phyloP scores from a whole-genome alignment of 2,113 vertebrate genomes.

The Phalacrocorax brasilianus region DNA sequence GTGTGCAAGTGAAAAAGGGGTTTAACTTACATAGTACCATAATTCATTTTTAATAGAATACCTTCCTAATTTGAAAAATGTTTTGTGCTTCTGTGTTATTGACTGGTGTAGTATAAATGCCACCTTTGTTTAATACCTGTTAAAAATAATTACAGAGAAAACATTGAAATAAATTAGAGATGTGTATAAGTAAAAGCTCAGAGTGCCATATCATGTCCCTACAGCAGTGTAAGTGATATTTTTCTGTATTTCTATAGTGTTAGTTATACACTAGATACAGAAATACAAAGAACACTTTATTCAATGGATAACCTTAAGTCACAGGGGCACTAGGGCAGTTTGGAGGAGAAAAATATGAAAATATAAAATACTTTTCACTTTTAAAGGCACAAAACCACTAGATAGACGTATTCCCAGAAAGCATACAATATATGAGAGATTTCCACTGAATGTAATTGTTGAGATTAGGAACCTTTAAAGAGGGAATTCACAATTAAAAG shows the following conservation, averaged over 20 bases:
- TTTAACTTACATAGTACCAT: background rate
- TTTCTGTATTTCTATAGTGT: background rate
- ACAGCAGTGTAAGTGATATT: background rate
- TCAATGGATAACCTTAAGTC: background rate
- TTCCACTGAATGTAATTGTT: background rate
- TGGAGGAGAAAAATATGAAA: background rate
- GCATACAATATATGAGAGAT: background rate
- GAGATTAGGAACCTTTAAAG: background rate
- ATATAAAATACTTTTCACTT: background rate
- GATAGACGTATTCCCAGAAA: background rate
- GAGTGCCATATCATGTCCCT: background rate
- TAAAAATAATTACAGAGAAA: background rate
- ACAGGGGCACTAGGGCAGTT: rapidly evolving
- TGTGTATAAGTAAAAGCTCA: background rate
- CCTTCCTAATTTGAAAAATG: background rate
- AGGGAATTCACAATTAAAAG: background rate
- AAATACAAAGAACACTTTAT: background rate
- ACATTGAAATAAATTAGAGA: background rate
- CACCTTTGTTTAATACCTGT: background rate
- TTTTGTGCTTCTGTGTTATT: background rate
- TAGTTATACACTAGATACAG: background rate
- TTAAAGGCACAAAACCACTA: background rate
- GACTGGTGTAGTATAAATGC: background rate
- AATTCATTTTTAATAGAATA: background rate
- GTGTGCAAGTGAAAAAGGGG: background rate